Percentiles rank a stretch among this genome's conserved stretches.
Evolutionary conservation across 1,140 invertebrate genomes (phyloP).

Genomic region (Drosophila sp.): DNA sequence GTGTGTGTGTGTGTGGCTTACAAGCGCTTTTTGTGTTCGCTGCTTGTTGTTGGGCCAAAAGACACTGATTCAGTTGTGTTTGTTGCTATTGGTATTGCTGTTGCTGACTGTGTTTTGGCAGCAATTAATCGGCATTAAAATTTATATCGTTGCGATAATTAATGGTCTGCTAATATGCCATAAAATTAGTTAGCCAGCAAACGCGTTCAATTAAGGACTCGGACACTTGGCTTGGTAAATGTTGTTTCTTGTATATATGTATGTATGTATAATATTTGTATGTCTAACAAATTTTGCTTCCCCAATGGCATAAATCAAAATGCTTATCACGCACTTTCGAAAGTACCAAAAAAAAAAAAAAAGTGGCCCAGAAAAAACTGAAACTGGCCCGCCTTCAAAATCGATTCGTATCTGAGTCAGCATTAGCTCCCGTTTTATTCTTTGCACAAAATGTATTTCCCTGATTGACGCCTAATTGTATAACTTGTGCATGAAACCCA

Average conservation of each 20-base stretch:
- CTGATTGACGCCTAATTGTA: constrained; percentile 72
- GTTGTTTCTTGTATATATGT: constrained; percentile 40
- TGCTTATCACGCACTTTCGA: constrained; percentile 74
- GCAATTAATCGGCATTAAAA: constrained; percentile 81
- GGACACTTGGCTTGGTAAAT: constrained; percentile 13
- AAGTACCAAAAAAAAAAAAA: constrained; percentile 14
- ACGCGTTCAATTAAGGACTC: constrained; percentile 76
- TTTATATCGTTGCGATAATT: constrained; percentile 76
- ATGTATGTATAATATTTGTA: constrained; percentile 20
- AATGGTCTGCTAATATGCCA: constrained; percentile 79
- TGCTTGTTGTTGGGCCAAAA: constrained; percentile 54
- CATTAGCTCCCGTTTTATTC: constrained; percentile 26
- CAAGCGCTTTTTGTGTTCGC: constrained; percentile 53
- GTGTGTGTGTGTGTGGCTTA: constrained; percentile 22
- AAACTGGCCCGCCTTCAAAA: constrained; percentile 38
- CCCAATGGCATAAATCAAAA: constrained; percentile 77
- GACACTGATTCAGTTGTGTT: constrained; percentile 37
- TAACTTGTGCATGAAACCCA: constrained; percentile 62
- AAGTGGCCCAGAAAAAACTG: constrained; percentile 15
- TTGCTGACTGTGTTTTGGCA: constrained; percentile 72
- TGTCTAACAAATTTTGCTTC: constrained; percentile 37
- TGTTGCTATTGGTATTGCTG: constrained; percentile 31
- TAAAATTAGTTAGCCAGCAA: constrained; percentile 78
- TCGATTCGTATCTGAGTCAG: constrained; percentile 11
- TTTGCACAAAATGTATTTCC: constrained; percentile 43